phyloP scores from a whole-genome alignment of 2,797 vertebrate genomes.

The Tachyglossus aculeatus region DNA sequence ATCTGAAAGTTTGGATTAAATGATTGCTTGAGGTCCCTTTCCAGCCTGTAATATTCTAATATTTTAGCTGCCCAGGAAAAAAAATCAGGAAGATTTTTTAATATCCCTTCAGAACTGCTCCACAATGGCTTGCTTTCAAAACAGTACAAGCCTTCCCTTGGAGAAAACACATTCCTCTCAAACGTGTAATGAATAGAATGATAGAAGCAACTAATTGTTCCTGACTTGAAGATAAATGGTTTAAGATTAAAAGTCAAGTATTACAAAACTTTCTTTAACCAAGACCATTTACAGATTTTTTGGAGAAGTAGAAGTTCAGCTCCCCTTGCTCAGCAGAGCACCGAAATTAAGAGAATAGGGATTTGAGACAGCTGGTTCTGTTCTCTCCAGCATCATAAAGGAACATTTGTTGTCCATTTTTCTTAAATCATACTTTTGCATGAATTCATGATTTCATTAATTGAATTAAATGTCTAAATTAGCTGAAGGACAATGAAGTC shows the following conservation, averaged over 20 bases:
- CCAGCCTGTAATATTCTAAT: no score
- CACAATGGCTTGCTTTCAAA: slow-evolving; percentile 3
- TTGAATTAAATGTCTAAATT: background rate
- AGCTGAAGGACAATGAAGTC: background rate
- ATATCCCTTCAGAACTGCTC: background rate
- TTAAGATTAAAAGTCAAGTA: slow-evolving; percentile 50
- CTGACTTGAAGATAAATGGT: slow-evolving; percentile 44
- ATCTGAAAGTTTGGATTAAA: no score
- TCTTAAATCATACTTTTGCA: background rate
- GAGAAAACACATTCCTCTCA: slow-evolving; percentile 12
- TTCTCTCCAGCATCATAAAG: background rate
- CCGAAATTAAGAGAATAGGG: background rate
- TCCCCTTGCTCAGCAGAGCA: background rate
- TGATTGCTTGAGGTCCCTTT: no score
- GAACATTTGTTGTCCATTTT: slow-evolving; percentile 6
- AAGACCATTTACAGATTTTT: slow-evolving; percentile 14
- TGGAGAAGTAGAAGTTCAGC: slow-evolving; percentile 1
- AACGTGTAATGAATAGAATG: slow-evolving; percentile 34
- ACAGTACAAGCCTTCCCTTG: background rate
- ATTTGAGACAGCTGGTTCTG: background rate
- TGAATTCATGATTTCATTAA: slow-evolving; percentile 2
- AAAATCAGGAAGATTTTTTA: slow-evolving; percentile 9
- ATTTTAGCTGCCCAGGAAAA: no score
- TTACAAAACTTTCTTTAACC: slow-evolving; percentile 28
- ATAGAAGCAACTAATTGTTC: slow-evolving; percentile 28